Evolutionary conservation across 2,797 vertebrate genomes (phyloP).

Genomic region (Yasuhikotakia modesta): DNA sequence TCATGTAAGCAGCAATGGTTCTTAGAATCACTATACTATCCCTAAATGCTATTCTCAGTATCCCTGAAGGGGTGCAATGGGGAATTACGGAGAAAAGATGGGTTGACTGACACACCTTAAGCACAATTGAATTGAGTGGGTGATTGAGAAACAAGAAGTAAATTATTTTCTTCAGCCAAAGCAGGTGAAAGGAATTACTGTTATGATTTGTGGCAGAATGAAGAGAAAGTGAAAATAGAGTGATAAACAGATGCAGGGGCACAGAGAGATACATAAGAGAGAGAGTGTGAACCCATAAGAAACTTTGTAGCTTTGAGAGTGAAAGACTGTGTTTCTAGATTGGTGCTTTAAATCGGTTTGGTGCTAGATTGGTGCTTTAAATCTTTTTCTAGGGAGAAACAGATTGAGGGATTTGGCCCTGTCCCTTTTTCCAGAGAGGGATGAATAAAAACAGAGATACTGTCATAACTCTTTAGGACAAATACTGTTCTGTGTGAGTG

Average conservation of each 20-base stretch:
- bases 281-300: slow-evolving; percentile 69
- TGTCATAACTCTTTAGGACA: neutral
- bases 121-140: slow-evolving; percentile 32
- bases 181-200: slow-evolving; percentile 63
- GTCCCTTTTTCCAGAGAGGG: slow-evolving; percentile 20
- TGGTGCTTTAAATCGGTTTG: too few species aligned
- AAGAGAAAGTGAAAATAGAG: slow-evolving; percentile 63
- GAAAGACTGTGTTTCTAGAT: slow-evolving; percentile 50
- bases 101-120: slow-evolving; percentile 38
- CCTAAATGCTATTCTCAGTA: too few species aligned
- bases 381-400: too few species aligned
- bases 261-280: slow-evolving; percentile 70
- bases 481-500: neutral
- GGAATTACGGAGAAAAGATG: slow-evolving; percentile 42
- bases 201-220: slow-evolving; percentile 41
- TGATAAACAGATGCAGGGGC: slow-evolving; percentile 56
- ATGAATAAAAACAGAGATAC: slow-evolving; percentile 36
- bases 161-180: slow-evolving; percentile 52
- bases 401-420: slow-evolving; percentile 35
- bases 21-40: slow-evolving; percentile 56
- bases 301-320: slow-evolving; percentile 57
- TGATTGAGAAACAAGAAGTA: slow-evolving; percentile 38
- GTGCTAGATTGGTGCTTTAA: slow-evolving; percentile 64
- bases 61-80: slow-evolving; percentile 24
- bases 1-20: slow-evolving; percentile 54